Conservation (phyloP, 2,888 invertebrate genomes). For the Adela reaumurella region DNA sequence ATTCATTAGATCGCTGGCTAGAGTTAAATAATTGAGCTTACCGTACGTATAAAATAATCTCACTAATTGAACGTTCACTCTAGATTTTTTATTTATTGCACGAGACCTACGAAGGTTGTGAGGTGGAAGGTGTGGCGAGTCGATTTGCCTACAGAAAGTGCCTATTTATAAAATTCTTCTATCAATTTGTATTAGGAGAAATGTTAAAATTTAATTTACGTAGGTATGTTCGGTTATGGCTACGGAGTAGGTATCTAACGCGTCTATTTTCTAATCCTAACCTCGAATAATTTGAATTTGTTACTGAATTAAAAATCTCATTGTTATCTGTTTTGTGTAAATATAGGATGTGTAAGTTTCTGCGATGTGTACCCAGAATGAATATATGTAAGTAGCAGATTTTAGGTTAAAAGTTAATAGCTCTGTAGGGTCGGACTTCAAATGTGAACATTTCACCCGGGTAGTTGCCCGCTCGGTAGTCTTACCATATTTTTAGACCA, state of each 20-base stretch:
- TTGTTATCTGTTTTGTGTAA: too few species aligned
- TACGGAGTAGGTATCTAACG: neutral
- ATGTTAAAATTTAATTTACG: too few species aligned
- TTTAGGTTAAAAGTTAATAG: too few species aligned
- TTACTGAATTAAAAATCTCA: neutral
- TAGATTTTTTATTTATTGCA: too few species aligned
- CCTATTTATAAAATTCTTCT: neutral
- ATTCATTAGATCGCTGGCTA: neutral
- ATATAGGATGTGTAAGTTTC: too few species aligned
- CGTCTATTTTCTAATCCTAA: neutral
- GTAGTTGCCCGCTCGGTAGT: too few species aligned
- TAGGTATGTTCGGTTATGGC: neutral
- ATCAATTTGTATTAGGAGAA: too few species aligned
- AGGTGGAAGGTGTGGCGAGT: neutral
- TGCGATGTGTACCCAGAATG: too few species aligned
- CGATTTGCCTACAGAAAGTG: neutral
- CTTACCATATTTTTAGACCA: too few species aligned
- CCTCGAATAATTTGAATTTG: neutral
- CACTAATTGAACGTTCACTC: neutral
- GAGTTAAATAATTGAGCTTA: neutral
- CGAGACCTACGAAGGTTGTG: neutral
- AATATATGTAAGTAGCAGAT: too few species aligned
- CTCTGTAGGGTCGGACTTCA: too few species aligned
- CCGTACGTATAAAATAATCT: neutral
- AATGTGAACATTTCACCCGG: too few species aligned